phyloP scores from a whole-genome alignment of 2,797 vertebrate genomes.

The Crypturellus tataupa region DNA sequence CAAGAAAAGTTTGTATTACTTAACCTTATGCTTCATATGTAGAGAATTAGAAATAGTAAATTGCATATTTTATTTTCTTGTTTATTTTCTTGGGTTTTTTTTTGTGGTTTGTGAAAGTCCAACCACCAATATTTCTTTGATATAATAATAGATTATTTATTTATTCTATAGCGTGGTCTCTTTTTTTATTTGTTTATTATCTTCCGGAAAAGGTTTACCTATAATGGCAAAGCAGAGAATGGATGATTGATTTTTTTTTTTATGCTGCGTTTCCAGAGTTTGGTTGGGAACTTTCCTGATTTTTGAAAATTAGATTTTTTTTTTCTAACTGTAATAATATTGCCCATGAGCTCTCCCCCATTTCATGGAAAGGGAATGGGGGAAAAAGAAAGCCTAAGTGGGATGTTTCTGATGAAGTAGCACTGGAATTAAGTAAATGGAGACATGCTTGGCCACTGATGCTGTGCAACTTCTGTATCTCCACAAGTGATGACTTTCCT shows the following conservation, averaged over 20 bases:
- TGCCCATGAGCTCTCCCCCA: background rate
- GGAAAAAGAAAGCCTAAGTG: background rate
- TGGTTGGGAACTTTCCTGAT: background rate
- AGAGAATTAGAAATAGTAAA: background rate
- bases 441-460: background rate
- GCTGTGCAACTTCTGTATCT: background rate
- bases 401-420: background rate
- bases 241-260: background rate
- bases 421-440: background rate
- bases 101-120: background rate
- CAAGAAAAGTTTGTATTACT: conserved; percentile 33
- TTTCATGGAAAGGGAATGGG: background rate
- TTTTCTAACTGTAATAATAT: background rate
- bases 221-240: background rate
- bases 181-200: background rate
- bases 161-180: too few relatives aligned
- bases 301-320: background rate
- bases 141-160: background rate
- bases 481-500: background rate
- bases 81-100: background rate
- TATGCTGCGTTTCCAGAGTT: background rate
- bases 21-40: background rate
- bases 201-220: background rate
- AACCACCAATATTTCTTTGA: background rate
- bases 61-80: background rate